Evolutionary conservation across 2,888 invertebrate genomes (phyloP).

Genomic region (Amiota minor): DNA sequence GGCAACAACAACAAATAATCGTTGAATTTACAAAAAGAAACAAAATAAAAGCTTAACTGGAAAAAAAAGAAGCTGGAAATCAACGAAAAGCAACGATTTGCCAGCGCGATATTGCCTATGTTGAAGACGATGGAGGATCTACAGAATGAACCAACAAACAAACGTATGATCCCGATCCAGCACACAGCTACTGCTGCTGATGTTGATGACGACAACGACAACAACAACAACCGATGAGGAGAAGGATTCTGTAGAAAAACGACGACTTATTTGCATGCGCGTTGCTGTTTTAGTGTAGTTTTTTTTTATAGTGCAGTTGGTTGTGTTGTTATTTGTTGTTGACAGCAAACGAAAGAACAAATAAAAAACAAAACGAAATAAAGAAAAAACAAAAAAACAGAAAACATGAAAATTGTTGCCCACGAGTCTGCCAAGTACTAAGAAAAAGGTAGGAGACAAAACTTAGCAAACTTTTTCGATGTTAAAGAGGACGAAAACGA

Average conservation of each 20-base stretch:
- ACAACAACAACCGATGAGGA: constrained; percentile 30
- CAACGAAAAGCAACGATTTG: constrained; percentile 21
- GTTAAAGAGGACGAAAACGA: constrained; percentile 21
- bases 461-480: background rate
- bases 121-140: constrained; percentile 6
- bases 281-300: constrained; percentile 38
- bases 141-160: background rate
- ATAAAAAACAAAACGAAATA: constrained; percentile 17
- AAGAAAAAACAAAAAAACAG: constrained; percentile 6
- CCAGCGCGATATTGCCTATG: constrained; percentile 15
- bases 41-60: background rate
- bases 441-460: constrained; percentile 44
- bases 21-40: background rate
- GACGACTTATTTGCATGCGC: constrained; percentile 62
- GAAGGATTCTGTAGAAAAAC: constrained; percentile 42
- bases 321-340: constrained; percentile 49
- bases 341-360: constrained; percentile 44
- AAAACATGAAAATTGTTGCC: constrained; percentile 67
- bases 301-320: constrained; percentile 13
- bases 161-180: constrained; percentile 1
- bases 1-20: background rate
- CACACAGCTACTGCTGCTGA: constrained; percentile 7
- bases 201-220: constrained; percentile 18
- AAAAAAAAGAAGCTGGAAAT: constrained; percentile 5
- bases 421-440: constrained; percentile 63